Conservation (phyloP, 2,797 vertebrate genomes). For the Calcarius lapponicus region DNA sequence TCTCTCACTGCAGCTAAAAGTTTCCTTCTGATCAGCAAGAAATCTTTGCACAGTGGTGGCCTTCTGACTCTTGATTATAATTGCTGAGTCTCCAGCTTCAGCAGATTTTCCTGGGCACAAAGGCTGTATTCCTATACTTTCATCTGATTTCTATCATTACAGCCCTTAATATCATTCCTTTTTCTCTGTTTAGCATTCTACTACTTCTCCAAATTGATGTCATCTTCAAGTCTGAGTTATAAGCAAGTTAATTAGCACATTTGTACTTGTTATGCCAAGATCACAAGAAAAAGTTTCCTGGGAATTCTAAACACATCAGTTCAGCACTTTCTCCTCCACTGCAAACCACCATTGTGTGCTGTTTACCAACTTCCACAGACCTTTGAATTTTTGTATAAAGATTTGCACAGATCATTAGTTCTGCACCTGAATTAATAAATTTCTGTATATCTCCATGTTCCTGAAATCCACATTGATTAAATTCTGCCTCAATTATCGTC, state of each 20-base stretch:
- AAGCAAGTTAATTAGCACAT: constrained; percentile 50
- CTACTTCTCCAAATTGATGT: constrained; percentile 20
- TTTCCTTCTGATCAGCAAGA: not conserved
- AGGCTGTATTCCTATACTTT: not conserved
- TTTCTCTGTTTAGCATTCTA: not conserved
- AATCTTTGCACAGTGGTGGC: not conserved
- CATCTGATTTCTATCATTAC: not conserved
- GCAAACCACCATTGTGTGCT: not conserved
- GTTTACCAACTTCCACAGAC: not conserved
- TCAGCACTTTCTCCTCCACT: not conserved
- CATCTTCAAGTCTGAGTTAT: constrained; percentile 9
- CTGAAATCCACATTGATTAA: not conserved
- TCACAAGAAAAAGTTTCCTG: not conserved
- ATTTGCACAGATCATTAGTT: not conserved
- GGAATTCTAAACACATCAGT: not conserved
- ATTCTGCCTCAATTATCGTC: not conserved
- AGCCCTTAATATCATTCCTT: not conserved
- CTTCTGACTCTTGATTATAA: constrained; percentile 9
- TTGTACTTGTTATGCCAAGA: constrained; percentile 16
- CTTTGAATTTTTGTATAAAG: not conserved
- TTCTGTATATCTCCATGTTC: not conserved
- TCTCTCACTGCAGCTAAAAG: not conserved
- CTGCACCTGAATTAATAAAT: not conserved
- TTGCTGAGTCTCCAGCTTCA: not conserved
- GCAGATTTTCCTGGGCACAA: not conserved